Percentiles rank a stretch among this genome's conserved stretches.
phyloP scores from a whole-genome alignment of 1,140 invertebrate species.

The Propsilocerus akamusi region DNA sequence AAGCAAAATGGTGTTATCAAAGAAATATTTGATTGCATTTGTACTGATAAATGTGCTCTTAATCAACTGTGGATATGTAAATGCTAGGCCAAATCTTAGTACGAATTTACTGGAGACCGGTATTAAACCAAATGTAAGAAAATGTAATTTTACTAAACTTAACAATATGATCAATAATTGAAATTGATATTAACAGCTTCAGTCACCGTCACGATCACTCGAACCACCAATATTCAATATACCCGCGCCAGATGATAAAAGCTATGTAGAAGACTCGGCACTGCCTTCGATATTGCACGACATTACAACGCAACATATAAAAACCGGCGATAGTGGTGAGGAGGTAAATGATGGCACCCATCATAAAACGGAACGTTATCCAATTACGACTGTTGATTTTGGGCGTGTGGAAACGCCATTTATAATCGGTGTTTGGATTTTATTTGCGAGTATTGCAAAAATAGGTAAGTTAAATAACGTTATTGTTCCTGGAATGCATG shows the following conservation, averaged over 20 bases:
- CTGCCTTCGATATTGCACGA: not conserved
- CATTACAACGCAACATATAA: not conserved
- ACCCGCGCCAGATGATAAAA: not conserved
- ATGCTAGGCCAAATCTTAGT: conserved; percentile 1
- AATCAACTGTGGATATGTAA: not conserved
- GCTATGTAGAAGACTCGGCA: not conserved
- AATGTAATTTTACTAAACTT: no score
- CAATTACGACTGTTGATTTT: conserved; percentile 69
- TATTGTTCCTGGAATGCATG: no score
- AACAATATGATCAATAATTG: no score
- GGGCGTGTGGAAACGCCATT: conserved; percentile 77
- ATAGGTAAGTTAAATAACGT: conserved; percentile 84
- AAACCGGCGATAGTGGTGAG: not conserved
- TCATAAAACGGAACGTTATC: conserved; percentile 31
- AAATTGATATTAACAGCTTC: no score
- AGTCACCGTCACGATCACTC: no score
- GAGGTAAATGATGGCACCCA: not conserved
- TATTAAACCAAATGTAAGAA: not conserved
- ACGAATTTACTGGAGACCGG: not conserved
- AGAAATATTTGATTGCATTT: not conserved
- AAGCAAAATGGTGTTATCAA: not conserved
- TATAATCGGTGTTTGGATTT: conserved; percentile 86
- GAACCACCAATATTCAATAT: not conserved
- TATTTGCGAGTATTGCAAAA: conserved; percentile 84
- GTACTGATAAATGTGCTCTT: conserved; percentile 1